Conservation (phyloP, 1,140 invertebrate species). For the Charaxes varanes region DNA sequence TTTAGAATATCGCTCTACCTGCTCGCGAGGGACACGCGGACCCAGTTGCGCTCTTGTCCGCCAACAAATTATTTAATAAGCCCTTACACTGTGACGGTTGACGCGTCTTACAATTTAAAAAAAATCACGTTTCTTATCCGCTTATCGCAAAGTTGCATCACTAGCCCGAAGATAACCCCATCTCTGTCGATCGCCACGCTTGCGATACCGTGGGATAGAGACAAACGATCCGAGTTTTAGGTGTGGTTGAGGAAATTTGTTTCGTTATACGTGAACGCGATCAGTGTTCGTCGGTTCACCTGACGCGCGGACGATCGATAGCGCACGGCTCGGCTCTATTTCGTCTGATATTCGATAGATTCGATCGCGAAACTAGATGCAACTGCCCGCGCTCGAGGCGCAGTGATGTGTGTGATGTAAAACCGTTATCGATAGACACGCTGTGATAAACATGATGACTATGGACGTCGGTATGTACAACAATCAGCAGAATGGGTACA, state of each 20-base stretch:
- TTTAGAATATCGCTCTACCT: conserved; percentile 35
- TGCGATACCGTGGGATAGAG: conserved; percentile 30
- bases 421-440: conserved; percentile 38
- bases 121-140: conserved; percentile 41
- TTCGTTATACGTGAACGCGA: conserved; percentile 26
- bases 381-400: conserved; percentile 20
- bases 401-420: conserved; percentile 62
- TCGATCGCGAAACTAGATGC: conserved; percentile 37
- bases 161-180: conserved; percentile 22
- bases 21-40: conserved; percentile 23
- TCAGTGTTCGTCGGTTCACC: conserved; percentile 53
- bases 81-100: conserved; percentile 21
- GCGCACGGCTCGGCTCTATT: conserved; percentile 30
- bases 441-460: conserved; percentile 67
- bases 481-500: conserved; percentile 66
- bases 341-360: conserved; percentile 22
- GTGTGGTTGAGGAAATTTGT: conserved; percentile 47
- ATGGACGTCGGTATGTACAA: conserved; percentile 74
- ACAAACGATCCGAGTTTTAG: conserved; percentile 37
- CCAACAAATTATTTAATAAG: conserved; percentile 22
- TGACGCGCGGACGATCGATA: conserved; percentile 49
- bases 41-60: conserved; percentile 26
- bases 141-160: conserved; percentile 39
- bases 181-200: conserved; percentile 26
- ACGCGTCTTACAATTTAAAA: conserved; percentile 29